A percentile compares a stretch with the other conserved stretches of the same genome.
phyloP scores from a whole-genome alignment of 2,797 vertebrate species.

The Acomys russatus region DNA sequence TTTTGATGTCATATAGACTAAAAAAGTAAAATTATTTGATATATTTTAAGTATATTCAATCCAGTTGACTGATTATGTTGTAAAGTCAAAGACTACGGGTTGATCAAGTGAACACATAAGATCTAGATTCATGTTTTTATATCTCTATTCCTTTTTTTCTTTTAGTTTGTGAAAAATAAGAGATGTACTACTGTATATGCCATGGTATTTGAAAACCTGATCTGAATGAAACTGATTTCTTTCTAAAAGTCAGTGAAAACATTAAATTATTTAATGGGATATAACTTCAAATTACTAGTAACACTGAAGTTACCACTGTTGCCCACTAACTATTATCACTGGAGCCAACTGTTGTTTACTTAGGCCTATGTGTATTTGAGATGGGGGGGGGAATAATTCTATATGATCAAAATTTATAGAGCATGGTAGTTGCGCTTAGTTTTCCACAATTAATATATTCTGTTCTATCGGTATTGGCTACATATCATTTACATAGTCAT shows the following conservation, averaged over 20 bases:
- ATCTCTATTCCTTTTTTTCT: neutral
- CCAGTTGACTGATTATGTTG: neutral
- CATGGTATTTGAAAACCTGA: neutral
- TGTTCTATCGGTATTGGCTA: neutral
- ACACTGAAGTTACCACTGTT: neutral
- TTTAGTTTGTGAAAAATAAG: slow-evolving; percentile 3
- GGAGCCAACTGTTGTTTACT: no score
- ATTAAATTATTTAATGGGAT: neutral
- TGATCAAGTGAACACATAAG: slow-evolving; percentile 16
- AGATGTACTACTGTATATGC: neutral
- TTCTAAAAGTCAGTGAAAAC: neutral
- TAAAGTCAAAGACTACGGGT: neutral
- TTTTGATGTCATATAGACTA: neutral
- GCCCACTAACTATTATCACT: neutral
- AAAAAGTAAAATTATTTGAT: neutral
- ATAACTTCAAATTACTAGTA: slow-evolving; percentile 10
- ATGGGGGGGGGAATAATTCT: neutral
- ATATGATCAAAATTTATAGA: neutral
- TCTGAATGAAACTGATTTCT: neutral
- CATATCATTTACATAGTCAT: neutral
- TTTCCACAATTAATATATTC: neutral
- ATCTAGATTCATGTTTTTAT: neutral
- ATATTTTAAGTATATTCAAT: neutral
- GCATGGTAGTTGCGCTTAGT: neutral
- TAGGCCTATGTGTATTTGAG: neutral